These are phyloP conservation scores for Chaetogeoica ovagalla DNA, from an alignment of 2,888 invertebrate genomes.

Conservation along the genomic window DNA sequence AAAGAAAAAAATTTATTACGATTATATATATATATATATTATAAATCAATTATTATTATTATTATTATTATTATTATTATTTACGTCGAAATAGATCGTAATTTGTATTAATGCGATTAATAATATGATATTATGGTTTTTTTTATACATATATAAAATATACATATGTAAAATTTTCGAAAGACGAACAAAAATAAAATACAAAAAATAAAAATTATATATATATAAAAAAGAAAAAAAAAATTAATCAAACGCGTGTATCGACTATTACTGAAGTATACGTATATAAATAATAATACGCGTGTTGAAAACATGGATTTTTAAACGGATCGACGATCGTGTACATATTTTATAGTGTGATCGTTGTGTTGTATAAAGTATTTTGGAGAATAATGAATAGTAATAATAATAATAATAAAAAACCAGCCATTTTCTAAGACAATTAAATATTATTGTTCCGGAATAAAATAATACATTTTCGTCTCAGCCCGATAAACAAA, in stretches of 20 bases:
- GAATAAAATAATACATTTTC: conserved; percentile 10
- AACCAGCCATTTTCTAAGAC: conserved; percentile 37
- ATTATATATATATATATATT: no score
- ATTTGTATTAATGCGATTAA: no score
- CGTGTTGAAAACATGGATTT: conserved; percentile 3
- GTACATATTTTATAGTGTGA: conserved; percentile 40
- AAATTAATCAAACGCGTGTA: neutral
- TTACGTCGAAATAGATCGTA: no score
- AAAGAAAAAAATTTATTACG: no score
- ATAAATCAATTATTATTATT: no score
- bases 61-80: no score
- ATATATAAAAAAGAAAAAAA: no score
- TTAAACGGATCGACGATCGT: conserved; percentile 11
- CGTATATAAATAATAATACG: conserved; percentile 16
- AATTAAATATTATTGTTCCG: conserved; percentile 23
- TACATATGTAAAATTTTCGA: neutral
- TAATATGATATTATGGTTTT: no score
- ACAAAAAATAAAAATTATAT: neutral
- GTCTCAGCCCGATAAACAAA: conserved; percentile 29
- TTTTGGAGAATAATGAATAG: no score
- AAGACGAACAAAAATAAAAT: neutral
- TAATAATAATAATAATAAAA: no score
- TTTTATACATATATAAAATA: no score
- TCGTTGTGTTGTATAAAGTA: neutral
- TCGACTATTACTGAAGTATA: conserved; percentile 19